Base-by-base conservation (phyloP, 2,888 invertebrate genomes). In the Sturmia bella region DNA sequence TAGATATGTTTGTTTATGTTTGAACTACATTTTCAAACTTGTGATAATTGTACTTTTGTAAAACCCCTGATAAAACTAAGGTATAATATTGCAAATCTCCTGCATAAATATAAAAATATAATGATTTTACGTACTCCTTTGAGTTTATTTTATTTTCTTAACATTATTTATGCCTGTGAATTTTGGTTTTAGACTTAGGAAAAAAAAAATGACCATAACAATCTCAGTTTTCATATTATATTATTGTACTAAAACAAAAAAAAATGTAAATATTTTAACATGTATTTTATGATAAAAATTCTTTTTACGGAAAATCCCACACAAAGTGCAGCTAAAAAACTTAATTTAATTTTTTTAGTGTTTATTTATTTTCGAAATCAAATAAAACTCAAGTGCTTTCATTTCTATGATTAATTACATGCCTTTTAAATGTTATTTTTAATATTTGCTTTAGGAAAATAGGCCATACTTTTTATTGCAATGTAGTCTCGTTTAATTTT, bases 41-140 rank as follows among this genome's bases (percentile, higher is more conserved):
- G 77, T 78, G 82, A 78, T 77, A 82, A 74, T 78, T 74, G 64
- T 74, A 74, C 78, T 78, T 66, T 78, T 78, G 43, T 72, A 45
- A 72, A 79, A 37, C 21, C 50, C 45, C 41, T 59, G 19, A 72
- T 52, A 68, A 69, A 69, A 74, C 41, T 78, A 59, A 78, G 64
- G 21, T 48, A 48, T 69, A 57, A 9, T 50, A 37, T 41, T 52
- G 27, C 52, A 52, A 72, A 59, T 12, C 2, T 50, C 41, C 27
- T 32, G 17, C 24, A 61, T 27, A 32, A 12, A 45, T 50, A 57
- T 32, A 37, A 7, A 64, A 21, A 39, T 17, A 45, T 32, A 72
- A 45, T 27, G 3, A 39, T 19, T 54, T 13, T 50, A 57, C 50
- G 19, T 15, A 43, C 0, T 61, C 59, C n/a, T 59, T 48, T 48